Percentiles rank a stretch among this genome's conserved stretches.
phyloP scores from a whole-genome alignment of 1,140 invertebrate species.

The Philopotamus ludificatus region DNA sequence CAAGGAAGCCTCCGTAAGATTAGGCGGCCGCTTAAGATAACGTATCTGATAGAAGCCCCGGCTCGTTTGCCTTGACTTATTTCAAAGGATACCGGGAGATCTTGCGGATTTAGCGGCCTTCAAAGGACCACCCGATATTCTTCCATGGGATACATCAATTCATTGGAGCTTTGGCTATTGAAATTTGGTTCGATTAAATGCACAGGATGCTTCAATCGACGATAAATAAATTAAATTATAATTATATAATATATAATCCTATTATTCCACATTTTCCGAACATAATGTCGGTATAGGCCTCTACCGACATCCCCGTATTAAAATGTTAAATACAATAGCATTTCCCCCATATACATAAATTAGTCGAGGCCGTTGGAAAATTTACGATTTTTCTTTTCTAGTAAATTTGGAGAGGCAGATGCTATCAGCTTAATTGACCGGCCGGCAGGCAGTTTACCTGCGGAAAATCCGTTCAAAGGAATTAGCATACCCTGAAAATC shows the following conservation, averaged over 20 bases:
- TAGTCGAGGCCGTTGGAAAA: neutral
- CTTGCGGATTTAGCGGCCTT: slow-evolving; percentile 25
- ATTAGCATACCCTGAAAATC: slow-evolving; percentile 33
- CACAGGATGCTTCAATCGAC: too few relatives aligned
- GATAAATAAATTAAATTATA: too few relatives aligned
- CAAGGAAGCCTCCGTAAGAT: slow-evolving; percentile 35
- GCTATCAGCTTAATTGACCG: slow-evolving; percentile 40
- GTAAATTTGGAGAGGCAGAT: slow-evolving; percentile 22
- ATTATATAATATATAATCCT: too few relatives aligned
- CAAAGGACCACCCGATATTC: slow-evolving; percentile 25
- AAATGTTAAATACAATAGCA: too few relatives aligned
- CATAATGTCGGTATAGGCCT: too few relatives aligned
- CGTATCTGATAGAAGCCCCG: slow-evolving; percentile 31
- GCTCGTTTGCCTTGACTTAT: slow-evolving; percentile 29
- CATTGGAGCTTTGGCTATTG: slow-evolving; percentile 5
- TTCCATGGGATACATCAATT: slow-evolving; percentile 17
- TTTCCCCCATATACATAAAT: slow-evolving; percentile 12
- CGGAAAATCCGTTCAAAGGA: slow-evolving; percentile 19
- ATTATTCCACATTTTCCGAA: too few relatives aligned
- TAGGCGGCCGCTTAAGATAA: slow-evolving; percentile 36
- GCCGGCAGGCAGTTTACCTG: slow-evolving; percentile 24
- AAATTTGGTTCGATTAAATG: too few relatives aligned
- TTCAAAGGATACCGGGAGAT: slow-evolving; percentile 26
- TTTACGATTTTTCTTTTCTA: neutral
- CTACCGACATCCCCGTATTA: too few relatives aligned